Percentiles rank a stretch among this genome's conserved stretches.
phyloP scores from a whole-genome alignment of 2,797 vertebrate species.

The Gymnothorax javanicus region DNA sequence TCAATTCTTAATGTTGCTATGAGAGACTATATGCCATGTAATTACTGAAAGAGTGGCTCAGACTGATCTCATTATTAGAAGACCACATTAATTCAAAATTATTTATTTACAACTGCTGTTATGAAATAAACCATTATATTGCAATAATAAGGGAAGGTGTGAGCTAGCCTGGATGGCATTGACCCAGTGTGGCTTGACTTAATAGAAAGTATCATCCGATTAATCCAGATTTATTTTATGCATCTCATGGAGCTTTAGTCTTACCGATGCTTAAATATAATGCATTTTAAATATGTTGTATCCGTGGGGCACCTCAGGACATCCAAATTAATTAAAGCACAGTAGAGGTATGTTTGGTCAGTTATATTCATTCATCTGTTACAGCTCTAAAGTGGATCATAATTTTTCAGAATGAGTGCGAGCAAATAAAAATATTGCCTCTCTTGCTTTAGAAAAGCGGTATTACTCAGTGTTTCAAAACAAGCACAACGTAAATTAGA shows the following conservation, averaged over 20 bases:
- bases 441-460: not conserved
- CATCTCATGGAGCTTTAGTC: not conserved
- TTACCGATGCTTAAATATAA: not conserved
- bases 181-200: not conserved
- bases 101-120: not conserved
- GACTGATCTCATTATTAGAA: not conserved
- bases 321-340: not conserved
- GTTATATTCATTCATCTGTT: not conserved
- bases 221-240: slow-evolving; percentile 4
- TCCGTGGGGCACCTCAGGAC: not conserved
- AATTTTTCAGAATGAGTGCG: not conserved
- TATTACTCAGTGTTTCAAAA: not conserved
- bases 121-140: not conserved
- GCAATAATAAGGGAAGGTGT: not conserved
- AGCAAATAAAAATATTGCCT: no score
- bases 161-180: not conserved
- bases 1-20: not conserved
- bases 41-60: not conserved
- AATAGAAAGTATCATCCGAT: not conserved
- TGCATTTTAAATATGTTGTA: not conserved
- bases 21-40: not conserved
- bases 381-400: not conserved
- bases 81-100: not conserved
- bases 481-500: not conserved
- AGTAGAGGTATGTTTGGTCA: not conserved